phyloP scores from a whole-genome alignment of 2,113 vertebrate genomes.

The Nothoprocta pentlandii region DNA sequence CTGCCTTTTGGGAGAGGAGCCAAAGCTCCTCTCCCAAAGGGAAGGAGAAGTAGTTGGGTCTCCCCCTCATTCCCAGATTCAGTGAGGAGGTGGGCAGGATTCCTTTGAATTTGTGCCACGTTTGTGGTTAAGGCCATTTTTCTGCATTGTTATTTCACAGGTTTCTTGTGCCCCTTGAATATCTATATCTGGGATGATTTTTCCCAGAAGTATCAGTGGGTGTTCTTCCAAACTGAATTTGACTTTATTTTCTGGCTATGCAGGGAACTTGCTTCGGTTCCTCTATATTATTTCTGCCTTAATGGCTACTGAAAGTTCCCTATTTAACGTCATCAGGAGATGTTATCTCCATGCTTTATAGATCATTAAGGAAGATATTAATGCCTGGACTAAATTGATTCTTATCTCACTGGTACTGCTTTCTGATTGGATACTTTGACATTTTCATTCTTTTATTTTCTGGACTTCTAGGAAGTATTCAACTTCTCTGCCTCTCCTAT shows the following conservation, averaged over 20 bases:
- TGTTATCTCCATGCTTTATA: constrained; percentile 34
- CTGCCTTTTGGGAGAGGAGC: neutral
- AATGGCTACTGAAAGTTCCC: neutral
- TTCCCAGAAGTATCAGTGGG: neutral
- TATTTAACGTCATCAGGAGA: constrained; percentile 45
- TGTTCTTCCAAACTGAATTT: constrained; percentile 41
- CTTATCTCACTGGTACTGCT: constrained; percentile 14
- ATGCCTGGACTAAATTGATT: constrained; percentile 47
- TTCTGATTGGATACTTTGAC: constrained; percentile 14
- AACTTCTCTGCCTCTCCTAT: neutral
- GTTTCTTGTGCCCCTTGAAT: constrained; percentile 13
- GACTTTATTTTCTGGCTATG: neutral
- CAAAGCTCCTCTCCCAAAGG: neutral
- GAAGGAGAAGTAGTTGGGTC: neutral
- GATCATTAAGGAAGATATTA: constrained; percentile 62
- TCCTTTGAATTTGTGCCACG: rapidly evolving
- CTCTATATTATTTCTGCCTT: constrained; percentile 44
- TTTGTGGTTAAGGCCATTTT: neutral
- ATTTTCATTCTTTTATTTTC: constrained; percentile 26
- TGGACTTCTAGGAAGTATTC: neutral
- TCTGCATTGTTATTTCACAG: constrained; percentile 3
- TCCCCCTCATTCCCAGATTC: neutral
- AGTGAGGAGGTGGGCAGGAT: neutral
- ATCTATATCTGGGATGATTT: constrained; percentile 48
- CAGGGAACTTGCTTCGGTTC: constrained; percentile 8